phyloP scores from a whole-genome alignment of 2,888 invertebrate genomes.

The Polydesmus complanatus region DNA sequence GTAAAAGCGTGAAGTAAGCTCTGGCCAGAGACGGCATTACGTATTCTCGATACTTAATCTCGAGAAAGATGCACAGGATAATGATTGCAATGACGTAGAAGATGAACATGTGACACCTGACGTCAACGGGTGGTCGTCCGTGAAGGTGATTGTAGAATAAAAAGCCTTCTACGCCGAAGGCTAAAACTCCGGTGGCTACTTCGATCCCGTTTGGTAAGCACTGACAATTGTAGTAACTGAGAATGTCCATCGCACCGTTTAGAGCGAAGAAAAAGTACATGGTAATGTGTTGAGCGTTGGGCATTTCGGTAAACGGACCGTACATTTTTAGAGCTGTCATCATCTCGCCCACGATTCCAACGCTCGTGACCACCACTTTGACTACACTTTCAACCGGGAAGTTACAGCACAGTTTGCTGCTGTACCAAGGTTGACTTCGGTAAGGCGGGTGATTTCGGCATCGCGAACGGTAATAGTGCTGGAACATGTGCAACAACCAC shows the following conservation, averaged over 20 bases:
- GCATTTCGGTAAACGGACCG: slow-evolving; percentile 27
- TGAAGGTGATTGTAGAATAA: slow-evolving; percentile 38
- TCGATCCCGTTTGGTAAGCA: slow-evolving; percentile 32
- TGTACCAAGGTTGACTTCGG: background rate
- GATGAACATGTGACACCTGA: slow-evolving; percentile 35
- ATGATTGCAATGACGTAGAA: slow-evolving; percentile 31
- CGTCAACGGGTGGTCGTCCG: slow-evolving; percentile 31
- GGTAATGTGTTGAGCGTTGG: slow-evolving; percentile 38
- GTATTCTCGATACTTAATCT: slow-evolving; percentile 30
- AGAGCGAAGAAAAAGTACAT: slow-evolving; percentile 40
- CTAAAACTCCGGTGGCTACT: slow-evolving; percentile 31
- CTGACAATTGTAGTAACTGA: slow-evolving; percentile 26
- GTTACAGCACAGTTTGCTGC: background rate
- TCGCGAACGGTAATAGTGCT: background rate
- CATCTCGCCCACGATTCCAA: slow-evolving; percentile 30
- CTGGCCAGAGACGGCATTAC: slow-evolving; percentile 31
- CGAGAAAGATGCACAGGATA: slow-evolving; percentile 28
- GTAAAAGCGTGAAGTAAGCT: slow-evolving; percentile 33
- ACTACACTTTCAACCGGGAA: slow-evolving; percentile 23
- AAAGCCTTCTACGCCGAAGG: slow-evolving; percentile 34
- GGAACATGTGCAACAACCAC: background rate
- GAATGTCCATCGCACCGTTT: slow-evolving; percentile 33
- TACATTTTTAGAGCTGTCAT: slow-evolving; percentile 30
- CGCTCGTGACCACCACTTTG: slow-evolving; percentile 23
- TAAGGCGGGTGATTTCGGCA: background rate